Evolutionary conservation across 2,113 vertebrate genomes (phyloP).

Genomic region (Chamaea fasciata): DNA sequence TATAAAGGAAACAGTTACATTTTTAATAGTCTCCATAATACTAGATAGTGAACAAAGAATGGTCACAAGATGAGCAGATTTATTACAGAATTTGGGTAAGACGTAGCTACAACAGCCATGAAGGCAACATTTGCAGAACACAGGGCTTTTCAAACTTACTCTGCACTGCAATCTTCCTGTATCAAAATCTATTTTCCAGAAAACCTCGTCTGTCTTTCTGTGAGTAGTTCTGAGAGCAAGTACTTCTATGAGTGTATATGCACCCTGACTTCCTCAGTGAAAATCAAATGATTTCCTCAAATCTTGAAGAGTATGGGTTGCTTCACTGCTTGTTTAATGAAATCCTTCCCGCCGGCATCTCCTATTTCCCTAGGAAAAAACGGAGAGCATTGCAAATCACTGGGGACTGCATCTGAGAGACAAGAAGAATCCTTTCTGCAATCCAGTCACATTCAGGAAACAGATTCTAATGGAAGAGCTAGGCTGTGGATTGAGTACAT

Average conservation of each 20-base stretch:
- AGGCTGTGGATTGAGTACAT: background rate
- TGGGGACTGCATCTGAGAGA: background rate
- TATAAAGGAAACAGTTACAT: background rate
- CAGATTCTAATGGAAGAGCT: background rate
- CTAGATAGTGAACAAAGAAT: background rate
- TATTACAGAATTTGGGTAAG: background rate
- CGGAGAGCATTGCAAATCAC: background rate
- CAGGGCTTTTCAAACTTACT: background rate
- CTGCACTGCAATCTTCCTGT: background rate
- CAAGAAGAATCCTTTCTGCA: background rate
- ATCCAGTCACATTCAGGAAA: slow-evolving; percentile 11
- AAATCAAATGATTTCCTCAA: background rate
- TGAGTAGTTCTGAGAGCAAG: background rate
- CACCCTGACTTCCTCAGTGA: background rate
- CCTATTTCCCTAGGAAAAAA: background rate
- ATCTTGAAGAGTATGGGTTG: background rate
- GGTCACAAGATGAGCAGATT: background rate
- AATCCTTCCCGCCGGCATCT: background rate
- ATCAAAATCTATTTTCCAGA: background rate
- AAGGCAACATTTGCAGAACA: background rate
- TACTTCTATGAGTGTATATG: background rate
- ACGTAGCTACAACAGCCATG: background rate
- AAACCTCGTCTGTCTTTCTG: background rate
- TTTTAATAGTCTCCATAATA: background rate
- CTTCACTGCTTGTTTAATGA: background rate